These are phyloP conservation scores for Babylonia areolata DNA, from an alignment of 1,140 invertebrate genomes.

Conservation along the genomic window DNA sequence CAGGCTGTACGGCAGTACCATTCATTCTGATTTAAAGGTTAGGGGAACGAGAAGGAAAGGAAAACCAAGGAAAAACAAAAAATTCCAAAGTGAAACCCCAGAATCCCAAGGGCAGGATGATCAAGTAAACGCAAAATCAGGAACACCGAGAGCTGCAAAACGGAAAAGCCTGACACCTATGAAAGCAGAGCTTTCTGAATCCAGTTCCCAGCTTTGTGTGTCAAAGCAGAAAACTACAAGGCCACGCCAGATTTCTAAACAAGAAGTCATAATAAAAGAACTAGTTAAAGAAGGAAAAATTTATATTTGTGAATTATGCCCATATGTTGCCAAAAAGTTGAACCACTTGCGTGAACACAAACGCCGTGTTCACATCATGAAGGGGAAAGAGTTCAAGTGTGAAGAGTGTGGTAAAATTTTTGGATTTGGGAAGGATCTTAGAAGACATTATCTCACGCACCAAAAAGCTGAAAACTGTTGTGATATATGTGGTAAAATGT, in stretches of 20 bases:
- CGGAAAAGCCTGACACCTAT: not conserved
- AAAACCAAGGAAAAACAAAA: conserved; percentile 29
- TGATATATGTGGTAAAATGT: conserved; percentile 65
- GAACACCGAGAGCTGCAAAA: not conserved
- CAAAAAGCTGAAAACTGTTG: conserved; percentile 57
- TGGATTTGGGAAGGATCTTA: conserved; percentile 60
- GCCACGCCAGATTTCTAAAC: not conserved
- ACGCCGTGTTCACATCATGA: conserved; percentile 49
- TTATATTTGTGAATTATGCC: conserved; percentile 41
- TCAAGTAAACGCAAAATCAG: not conserved
- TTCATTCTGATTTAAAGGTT: not conserved
- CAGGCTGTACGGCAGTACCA: too few species aligned
- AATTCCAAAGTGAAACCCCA: not conserved
- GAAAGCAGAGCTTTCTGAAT: not conserved
- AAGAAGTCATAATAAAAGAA: not conserved
- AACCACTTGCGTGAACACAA: conserved; percentile 44
- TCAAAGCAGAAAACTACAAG: not conserved
- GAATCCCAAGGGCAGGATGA: too few species aligned
- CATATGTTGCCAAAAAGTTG: conserved; percentile 38
- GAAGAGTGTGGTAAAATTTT: conserved; percentile 59
- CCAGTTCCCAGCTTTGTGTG: not conserved
- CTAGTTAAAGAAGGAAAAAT: conserved; percentile 2
- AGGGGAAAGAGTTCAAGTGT: conserved; percentile 53
- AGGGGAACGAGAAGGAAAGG: conserved; percentile 18
- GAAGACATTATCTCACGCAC: conserved; percentile 55